A percentile compares a stretch with the other conserved stretches of the same genome.
phyloP scores from a whole-genome alignment of 2,888 invertebrate species.

The Bugula neritina region DNA sequence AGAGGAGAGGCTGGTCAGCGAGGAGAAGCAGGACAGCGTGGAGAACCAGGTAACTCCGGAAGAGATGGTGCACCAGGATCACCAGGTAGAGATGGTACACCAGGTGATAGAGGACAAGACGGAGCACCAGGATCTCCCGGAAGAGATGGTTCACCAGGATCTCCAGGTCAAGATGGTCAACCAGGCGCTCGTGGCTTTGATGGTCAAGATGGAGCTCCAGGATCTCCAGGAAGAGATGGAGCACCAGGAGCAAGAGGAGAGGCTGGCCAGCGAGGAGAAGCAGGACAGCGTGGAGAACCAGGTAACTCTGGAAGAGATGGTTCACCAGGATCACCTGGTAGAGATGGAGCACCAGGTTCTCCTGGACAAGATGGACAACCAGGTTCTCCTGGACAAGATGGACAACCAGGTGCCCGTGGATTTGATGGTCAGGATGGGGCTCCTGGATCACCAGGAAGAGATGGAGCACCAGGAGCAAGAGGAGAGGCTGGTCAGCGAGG shows the following conservation, averaged over 20 bases:
- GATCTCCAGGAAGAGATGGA: slow-evolving; percentile 15
- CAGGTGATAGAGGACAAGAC: not conserved
- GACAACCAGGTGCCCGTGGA: slow-evolving; percentile 23
- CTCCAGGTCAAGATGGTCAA: not conserved
- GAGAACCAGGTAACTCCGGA: not conserved
- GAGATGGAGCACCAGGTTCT: not conserved
- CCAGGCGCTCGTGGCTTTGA: not conserved
- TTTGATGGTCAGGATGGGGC: slow-evolving; percentile 21
- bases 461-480: not conserved
- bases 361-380: slow-evolving; percentile 2
- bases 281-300: not conserved
- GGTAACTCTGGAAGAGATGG: not conserved
- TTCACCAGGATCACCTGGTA: not conserved
- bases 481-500: slow-evolving; percentile 22
- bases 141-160: slow-evolving; percentile 12
- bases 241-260: not conserved
- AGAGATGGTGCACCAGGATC: slow-evolving; percentile 3
- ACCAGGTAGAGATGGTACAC: not conserved
- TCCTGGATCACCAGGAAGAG: not conserved
- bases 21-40: not conserved
- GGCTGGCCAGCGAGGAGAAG: not conserved
- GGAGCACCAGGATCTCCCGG: not conserved
- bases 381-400: not conserved
- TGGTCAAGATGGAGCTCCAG: not conserved
- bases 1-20: not conserved